These are phyloP conservation scores for Reticulitermes speratus DNA, from an alignment of 1,140 invertebrate genomes.

Conservation along the genomic window DNA sequence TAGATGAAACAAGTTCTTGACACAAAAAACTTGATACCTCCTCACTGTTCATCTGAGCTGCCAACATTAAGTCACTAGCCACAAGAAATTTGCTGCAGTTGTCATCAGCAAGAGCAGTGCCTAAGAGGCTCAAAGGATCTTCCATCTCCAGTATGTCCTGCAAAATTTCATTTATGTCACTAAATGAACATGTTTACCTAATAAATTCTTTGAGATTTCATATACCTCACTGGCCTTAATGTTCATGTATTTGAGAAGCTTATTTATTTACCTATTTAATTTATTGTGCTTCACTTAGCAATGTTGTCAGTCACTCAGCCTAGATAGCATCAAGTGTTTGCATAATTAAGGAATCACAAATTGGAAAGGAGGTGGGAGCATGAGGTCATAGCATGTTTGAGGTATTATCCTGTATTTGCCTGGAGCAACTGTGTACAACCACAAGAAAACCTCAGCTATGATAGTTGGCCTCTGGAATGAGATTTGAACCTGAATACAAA, in stretches of 20 bases:
- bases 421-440: too few species aligned
- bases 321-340: too few species aligned
- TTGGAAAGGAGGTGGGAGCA: too few species aligned
- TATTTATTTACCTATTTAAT: too few species aligned
- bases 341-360: too few species aligned
- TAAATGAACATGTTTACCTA: neutral
- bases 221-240: neutral
- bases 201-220: neutral
- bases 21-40: constrained; percentile 50
- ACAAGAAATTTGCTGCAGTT: constrained; percentile 56
- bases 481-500: too few species aligned
- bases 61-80: constrained; percentile 55
- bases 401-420: too few species aligned
- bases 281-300: too few species aligned
- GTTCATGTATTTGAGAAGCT: neutral
- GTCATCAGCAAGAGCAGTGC: constrained; percentile 53
- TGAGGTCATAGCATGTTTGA: too few species aligned
- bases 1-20: constrained; percentile 50
- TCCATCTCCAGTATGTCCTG: constrained; percentile 51
- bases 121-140: constrained; percentile 54
- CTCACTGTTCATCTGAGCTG: constrained; percentile 49
- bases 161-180: neutral
- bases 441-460: too few species aligned
- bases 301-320: too few species aligned
- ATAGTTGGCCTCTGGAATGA: too few species aligned